A percentile compares a stretch with the other conserved stretches of the same genome.
Conservation (phyloP, 2,888 invertebrate genomes). For the Platycheirus albimanus region DNA sequence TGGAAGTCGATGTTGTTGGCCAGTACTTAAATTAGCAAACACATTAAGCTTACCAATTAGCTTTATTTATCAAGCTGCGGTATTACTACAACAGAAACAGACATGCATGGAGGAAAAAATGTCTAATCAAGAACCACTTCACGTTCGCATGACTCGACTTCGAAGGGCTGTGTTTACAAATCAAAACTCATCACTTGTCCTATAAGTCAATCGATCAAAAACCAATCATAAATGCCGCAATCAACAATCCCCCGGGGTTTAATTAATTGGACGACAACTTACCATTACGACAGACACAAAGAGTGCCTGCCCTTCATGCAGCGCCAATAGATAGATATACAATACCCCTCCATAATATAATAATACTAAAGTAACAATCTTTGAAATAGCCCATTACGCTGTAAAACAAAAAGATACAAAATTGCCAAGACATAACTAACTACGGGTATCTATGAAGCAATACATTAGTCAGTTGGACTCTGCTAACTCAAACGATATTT, state of each 20-base stretch:
- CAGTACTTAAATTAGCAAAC: conserved; percentile 21
- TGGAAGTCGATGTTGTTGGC: neutral
- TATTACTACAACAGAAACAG: too few species aligned
- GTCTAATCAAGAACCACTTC: conserved; percentile 27
- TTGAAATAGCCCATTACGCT: conserved; percentile 17
- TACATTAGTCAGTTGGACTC: conserved; percentile 24
- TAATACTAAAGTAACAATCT: neutral
- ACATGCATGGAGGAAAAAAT: neutral
- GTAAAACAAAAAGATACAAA: conserved; percentile 62
- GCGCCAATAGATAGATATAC: too few species aligned
- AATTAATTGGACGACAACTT: conserved; percentile 64
- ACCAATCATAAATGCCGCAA: conserved; percentile 56
- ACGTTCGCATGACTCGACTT: conserved; percentile 17
- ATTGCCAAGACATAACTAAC: conserved; percentile 27
- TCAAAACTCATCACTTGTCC: conserved; percentile 61
- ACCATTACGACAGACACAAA: conserved; percentile 36
- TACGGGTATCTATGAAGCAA: conserved; percentile 22
- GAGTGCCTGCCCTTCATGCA: conserved; percentile 2
- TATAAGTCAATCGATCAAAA: conserved; percentile 67
- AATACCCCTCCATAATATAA: neutral
- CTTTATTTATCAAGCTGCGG: conserved; percentile 19
- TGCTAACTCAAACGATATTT: conserved; percentile 60
- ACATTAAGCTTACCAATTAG: conserved; percentile 20
- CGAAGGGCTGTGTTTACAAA: conserved; percentile 45
- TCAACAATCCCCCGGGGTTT: conserved; percentile 54